These are phyloP conservation scores for Andrena fulva DNA, from an alignment of 2,888 invertebrate genomes.

Conservation along the genomic window DNA sequence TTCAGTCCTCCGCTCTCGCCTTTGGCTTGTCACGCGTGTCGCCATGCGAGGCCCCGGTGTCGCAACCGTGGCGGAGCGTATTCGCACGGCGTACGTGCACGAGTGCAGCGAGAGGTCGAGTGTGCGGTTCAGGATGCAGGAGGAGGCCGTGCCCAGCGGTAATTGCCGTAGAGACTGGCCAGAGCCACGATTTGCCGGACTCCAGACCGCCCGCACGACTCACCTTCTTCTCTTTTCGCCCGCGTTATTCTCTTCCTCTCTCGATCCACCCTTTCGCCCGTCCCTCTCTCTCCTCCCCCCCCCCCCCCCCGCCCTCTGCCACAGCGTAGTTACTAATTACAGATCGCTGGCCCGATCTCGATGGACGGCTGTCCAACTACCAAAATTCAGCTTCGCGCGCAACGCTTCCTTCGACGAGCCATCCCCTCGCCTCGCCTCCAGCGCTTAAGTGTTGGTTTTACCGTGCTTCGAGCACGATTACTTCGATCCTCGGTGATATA, in stretches of 20 bases:
- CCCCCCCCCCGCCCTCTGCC: conserved; percentile 19
- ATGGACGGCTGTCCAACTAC: conserved; percentile 46
- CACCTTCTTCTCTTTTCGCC: conserved; percentile 52
- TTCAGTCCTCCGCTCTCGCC: conserved; percentile 5
- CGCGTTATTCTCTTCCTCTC: conserved; percentile 13
- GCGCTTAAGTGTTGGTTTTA: conserved; percentile 10
- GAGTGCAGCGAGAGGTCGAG: conserved; percentile 52
- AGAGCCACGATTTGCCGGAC: conserved; percentile 59
- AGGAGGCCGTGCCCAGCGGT: conserved; percentile 70
- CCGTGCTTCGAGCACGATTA: not conserved
- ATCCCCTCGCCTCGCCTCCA: not conserved
- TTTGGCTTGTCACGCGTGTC: conserved; percentile 8
- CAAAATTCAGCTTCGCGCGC: conserved; percentile 61
- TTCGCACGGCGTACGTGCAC: conserved; percentile 55
- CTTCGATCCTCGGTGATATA: conserved; percentile 32
- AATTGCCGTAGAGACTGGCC: conserved; percentile 75
- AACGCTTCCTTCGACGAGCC: conserved; percentile 5
- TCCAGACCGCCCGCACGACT: conserved; percentile 64
- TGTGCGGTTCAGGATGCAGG: conserved; percentile 61
- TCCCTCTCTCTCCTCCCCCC: not conserved
- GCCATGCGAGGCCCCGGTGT: conserved; percentile 1
- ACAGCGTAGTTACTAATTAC: conserved; percentile 66
- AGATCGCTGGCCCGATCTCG: conserved; percentile 54
- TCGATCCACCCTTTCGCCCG: conserved; percentile 8
- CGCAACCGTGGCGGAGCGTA: conserved; percentile 54